phyloP scores from a whole-genome alignment of 2,797 vertebrate genomes.

The Graptemys geographica region DNA sequence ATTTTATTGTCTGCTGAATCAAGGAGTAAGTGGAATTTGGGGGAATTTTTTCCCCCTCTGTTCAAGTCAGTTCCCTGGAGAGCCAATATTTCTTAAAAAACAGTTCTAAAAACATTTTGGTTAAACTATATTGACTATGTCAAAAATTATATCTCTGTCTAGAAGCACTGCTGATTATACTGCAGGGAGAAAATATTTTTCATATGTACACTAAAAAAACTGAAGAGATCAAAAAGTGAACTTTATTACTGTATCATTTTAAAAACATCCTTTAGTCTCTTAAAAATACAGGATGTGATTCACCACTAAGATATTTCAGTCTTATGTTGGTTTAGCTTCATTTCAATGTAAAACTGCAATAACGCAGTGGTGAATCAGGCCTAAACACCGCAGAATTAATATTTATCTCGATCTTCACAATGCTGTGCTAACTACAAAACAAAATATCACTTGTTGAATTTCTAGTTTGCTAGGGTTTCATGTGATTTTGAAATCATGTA shows the following conservation, averaged over 20 bases:
- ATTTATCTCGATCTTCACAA: neutral
- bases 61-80: neutral
- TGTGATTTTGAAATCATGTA: neutral
- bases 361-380: neutral
- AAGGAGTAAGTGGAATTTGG: neutral
- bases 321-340: neutral
- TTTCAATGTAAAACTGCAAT: neutral
- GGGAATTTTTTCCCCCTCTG: neutral
- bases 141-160: neutral
- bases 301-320: neutral
- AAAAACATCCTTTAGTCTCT: neutral
- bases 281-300: neutral
- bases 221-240: neutral
- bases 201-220: neutral
- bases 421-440: neutral
- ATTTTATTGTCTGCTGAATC: neutral
- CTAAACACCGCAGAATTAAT: neutral
- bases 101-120: neutral
- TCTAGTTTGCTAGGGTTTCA: neutral
- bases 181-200: constrained; percentile 15
- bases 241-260: neutral
- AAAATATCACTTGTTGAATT: constrained; percentile 16
- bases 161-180: neutral
- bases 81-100: constrained; percentile 9
- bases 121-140: neutral